These are phyloP conservation scores for Hirtodrosophila duncani DNA, from an alignment of 2,888 invertebrate genomes.

Conservation along the genomic window DNA sequence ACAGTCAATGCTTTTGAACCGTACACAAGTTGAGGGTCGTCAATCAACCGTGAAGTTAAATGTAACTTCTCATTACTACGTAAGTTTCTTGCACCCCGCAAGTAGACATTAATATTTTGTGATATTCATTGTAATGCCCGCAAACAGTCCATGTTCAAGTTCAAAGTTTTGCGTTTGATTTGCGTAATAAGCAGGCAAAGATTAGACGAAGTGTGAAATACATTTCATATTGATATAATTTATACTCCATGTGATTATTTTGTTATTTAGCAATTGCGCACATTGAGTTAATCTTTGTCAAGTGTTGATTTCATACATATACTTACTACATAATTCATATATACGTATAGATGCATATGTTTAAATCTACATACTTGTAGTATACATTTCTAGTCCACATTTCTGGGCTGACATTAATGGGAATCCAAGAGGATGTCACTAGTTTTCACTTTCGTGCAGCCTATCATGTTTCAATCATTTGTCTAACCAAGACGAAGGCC, in stretches of 20 bases:
- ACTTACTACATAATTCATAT: too few species aligned
- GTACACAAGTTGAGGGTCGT: conserved; percentile 7
- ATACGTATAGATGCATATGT: too few species aligned
- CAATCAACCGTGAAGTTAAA: conserved; percentile 29
- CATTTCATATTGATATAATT: conserved; percentile 6
- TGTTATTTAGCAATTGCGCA: too few species aligned
- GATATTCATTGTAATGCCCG: background rate
- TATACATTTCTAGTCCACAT: conserved; percentile 2
- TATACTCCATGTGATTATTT: background rate
- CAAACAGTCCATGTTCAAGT: conserved; percentile 27
- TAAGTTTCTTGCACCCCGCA: too few species aligned
- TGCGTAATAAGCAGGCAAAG: conserved; percentile 12
- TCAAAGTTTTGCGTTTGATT: conserved; percentile 36
- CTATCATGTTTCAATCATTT: too few species aligned
- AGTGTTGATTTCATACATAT: too few species aligned
- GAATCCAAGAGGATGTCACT: conserved; percentile 2
- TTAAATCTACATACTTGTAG: too few species aligned
- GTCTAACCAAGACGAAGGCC: conserved; percentile 5
- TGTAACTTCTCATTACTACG: too few species aligned
- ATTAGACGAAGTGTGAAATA: conserved; percentile 1
- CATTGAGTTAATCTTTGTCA: too few species aligned
- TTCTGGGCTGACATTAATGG: conserved; percentile 23
- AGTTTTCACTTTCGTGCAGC: too few species aligned
- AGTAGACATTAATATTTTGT: too few species aligned
- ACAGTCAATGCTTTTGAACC: background rate